Conservation (phyloP, 2,888 invertebrate species). For the Tetranychus piercei region DNA sequence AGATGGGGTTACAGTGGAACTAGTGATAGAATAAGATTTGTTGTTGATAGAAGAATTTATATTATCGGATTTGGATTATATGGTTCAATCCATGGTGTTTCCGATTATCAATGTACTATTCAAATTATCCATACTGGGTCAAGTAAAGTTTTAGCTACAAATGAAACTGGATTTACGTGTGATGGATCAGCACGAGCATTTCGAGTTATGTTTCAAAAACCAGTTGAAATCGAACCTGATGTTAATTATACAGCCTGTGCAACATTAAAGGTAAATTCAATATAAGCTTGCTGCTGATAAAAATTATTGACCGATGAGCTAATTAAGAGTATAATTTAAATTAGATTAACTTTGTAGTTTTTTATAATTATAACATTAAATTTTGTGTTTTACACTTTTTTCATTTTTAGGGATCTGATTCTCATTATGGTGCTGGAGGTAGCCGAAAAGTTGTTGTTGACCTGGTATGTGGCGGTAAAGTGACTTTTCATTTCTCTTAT, state of each 20-base stretch:
- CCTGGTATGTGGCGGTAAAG: constrained; percentile 52
- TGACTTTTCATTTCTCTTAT: constrained; percentile 61
- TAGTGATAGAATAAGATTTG: constrained; percentile 60
- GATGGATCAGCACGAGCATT: constrained; percentile 60
- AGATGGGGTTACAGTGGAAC: constrained; percentile 70
- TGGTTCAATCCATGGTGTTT: constrained; percentile 55
- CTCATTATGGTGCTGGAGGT: constrained; percentile 66
- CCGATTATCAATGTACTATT: constrained; percentile 56
- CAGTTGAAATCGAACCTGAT: constrained; percentile 57
- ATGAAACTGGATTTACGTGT: constrained; percentile 54
- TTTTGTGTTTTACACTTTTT: not conserved
- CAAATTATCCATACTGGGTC: constrained; percentile 57
- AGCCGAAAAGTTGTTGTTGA: constrained; percentile 53
- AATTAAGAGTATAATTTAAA: too few relatives aligned
- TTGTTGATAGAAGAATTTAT: constrained; percentile 58
- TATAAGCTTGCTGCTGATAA: not conserved
- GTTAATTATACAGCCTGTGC: constrained; percentile 62
- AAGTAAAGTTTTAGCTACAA: constrained; percentile 51
- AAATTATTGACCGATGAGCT: too few relatives aligned
- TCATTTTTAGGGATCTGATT: constrained; percentile 52
- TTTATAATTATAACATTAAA: not conserved
- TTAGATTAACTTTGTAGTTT: too few relatives aligned
- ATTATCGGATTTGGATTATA: constrained; percentile 67
- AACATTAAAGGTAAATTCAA: constrained; percentile 46
- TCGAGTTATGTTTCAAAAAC: constrained; percentile 62